Base-by-base conservation (phyloP, 1,140 invertebrate species). In the Caerostris darwini region DNA sequence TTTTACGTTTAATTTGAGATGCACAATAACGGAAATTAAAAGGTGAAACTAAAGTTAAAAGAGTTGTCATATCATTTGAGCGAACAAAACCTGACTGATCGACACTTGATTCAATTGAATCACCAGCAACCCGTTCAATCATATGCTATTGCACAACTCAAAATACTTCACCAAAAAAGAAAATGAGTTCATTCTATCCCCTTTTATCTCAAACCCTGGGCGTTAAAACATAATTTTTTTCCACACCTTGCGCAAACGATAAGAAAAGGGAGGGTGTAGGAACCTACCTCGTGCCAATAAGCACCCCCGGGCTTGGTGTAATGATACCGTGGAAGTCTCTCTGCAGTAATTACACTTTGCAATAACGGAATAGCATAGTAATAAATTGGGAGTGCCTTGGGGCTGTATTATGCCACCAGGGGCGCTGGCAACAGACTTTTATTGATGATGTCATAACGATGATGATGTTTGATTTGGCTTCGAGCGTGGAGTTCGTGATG, bases 401-500 rank as follows among this genome's bases (percentile, higher is more conserved):
- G 82, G 5, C 54, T 34, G 10, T 83, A 57, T 85, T 57, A 57
- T 54, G 54, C 82, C 19, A 85, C 82, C 54, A 58, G 54, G 56
- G 82, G 82, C 82, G 82, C 82, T 57, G 57, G 54, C 57, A 58
- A 85, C 82, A 57, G 82, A 85, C 82, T 85, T 85, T 85, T 85
- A 85, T 85, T 58, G 82, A 85, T 85, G 82, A 85, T 54, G 17
- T 34, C 82, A 85, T 85, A 85, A 85, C 82, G 82, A 85, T 85
- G 82, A 85, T 85, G 82, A 57, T 85, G 82, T 85, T 85, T 85
- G 82, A 85, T 85, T 85, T 85, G 19, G 82, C 82, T 85, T 17
- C 54, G 8, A 57, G 82, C 82, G 3, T 77, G 50, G 19, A 77
- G 71, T 34, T 34, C 3, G 71, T 77, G 71, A 77, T 77, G 34